Percentiles rank a stretch among this genome's conserved stretches.
These are phyloP conservation scores for Hypomesus transpacificus DNA, from an alignment of 2,113 vertebrate genomes.

Conservation along the genomic window DNA sequence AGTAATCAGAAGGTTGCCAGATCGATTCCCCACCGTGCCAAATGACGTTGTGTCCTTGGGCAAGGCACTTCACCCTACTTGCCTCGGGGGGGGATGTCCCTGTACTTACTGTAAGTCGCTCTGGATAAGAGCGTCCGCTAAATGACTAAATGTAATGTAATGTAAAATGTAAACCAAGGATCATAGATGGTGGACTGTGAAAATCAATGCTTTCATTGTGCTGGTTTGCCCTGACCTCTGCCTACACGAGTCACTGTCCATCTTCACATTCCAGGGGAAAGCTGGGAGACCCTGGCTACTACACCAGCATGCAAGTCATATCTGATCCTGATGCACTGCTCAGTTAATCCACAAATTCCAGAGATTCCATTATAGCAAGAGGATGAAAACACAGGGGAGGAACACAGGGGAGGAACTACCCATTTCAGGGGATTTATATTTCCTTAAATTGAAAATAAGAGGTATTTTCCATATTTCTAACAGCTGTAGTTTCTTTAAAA, in stretches of 20 bases:
- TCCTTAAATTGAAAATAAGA: background rate
- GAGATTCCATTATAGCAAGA: constrained; percentile 4
- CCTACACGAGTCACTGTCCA: background rate
- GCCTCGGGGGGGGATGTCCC: too few species aligned
- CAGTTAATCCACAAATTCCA: constrained; percentile 6
- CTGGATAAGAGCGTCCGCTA: too few species aligned
- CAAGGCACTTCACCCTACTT: too few species aligned
- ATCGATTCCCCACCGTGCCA: too few species aligned
- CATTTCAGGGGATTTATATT: constrained; percentile 4
- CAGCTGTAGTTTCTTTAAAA: background rate
- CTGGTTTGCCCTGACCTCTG: background rate
- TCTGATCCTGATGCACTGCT: constrained; percentile 3
- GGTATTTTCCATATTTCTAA: constrained; percentile 1
- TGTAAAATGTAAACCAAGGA: too few species aligned
- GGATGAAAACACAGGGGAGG: too few species aligned
- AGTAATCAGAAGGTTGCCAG: too few species aligned
- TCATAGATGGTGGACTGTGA: background rate
- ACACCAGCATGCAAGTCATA: background rate
- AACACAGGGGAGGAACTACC: constrained; percentile 2
- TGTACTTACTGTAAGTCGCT: too few species aligned
- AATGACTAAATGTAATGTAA: too few species aligned
- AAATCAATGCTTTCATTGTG: background rate
- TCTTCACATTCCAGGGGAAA: background rate
- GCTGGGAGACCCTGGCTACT: background rate
- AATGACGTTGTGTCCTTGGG: too few species aligned